A percentile compares a stretch with the other conserved stretches of the same genome.
Evolutionary conservation across 2,888 invertebrate species (phyloP).

Genomic region (Stenurella melanura): DNA sequence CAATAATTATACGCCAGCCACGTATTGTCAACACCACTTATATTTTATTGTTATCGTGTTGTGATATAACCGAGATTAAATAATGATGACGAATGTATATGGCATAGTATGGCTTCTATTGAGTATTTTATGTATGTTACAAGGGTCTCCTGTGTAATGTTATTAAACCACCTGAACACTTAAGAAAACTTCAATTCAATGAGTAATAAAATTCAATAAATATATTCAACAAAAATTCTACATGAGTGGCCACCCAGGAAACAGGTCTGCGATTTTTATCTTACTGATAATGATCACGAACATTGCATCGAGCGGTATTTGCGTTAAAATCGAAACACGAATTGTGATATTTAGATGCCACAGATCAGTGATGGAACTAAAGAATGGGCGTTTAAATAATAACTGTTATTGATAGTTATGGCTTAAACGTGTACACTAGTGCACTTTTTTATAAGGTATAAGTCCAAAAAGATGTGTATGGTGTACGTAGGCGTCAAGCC

Average conservation of each 20-base stretch:
- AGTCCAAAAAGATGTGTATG: background rate
- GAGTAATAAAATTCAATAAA: background rate
- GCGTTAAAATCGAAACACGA: background rate
- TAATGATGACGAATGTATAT: background rate
- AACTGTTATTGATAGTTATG: background rate
- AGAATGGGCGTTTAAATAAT: background rate
- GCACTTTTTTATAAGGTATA: conserved; percentile 1
- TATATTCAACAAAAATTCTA: conserved; percentile 22
- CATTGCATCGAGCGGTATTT: background rate
- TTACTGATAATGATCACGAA: conserved; percentile 10
- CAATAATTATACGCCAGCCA: background rate
- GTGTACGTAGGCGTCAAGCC: background rate
- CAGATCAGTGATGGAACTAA: conserved; percentile 3
- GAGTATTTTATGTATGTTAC: conserved; percentile 13
- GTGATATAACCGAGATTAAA: background rate
- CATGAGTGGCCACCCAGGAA: conserved; percentile 20
- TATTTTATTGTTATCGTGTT: background rate
- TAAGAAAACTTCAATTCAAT: background rate
- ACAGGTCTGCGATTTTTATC: conserved; percentile 22
- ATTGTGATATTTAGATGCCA: background rate
- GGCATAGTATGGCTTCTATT: conserved; percentile 13
- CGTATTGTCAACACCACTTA: background rate
- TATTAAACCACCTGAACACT: background rate
- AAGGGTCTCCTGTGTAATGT: background rate
- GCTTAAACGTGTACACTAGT: background rate